A percentile compares a stretch with the other conserved stretches of the same genome.
Evolutionary conservation across 2,113 vertebrate genomes (phyloP).

Genomic region (Paradoxurus hermaphroditus): DNA sequence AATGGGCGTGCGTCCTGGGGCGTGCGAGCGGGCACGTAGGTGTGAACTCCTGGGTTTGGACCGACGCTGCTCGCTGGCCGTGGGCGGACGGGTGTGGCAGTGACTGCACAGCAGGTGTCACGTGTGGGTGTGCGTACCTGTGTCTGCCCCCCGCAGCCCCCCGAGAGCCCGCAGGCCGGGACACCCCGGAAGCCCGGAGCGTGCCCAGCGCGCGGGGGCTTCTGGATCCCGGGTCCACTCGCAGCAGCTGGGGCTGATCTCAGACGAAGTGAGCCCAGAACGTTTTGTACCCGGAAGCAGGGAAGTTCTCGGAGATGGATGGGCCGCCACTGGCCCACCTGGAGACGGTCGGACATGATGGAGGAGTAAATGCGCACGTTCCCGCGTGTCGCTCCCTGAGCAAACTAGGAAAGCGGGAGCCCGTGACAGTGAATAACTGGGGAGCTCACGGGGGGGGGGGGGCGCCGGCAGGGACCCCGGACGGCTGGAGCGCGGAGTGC

Average conservation of each 20-base stretch:
- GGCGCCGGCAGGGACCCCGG: background rate
- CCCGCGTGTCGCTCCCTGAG: background rate
- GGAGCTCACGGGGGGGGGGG: no score
- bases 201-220: background rate
- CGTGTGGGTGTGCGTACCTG: background rate
- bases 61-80: background rate
- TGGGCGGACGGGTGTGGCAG: background rate
- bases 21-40: background rate
- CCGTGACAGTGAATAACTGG: accelerated
- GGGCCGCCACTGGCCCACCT: background rate
- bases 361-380: no score
- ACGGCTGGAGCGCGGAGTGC: background rate
- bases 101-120: accelerated
- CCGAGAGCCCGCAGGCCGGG: background rate
- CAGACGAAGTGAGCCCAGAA: background rate
- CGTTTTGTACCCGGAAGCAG: background rate
- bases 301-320: background rate
- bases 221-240: background rate
- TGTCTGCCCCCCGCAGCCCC: background rate
- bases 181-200: background rate
- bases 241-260: background rate
- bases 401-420: background rate
- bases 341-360: no score
- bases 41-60: background rate
- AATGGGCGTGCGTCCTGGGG: accelerated